Evolutionary conservation across 2,888 invertebrate species (phyloP), one percentile per base, ranked within the genome.

Genomic region (Aricia artaxerxes): DNA sequence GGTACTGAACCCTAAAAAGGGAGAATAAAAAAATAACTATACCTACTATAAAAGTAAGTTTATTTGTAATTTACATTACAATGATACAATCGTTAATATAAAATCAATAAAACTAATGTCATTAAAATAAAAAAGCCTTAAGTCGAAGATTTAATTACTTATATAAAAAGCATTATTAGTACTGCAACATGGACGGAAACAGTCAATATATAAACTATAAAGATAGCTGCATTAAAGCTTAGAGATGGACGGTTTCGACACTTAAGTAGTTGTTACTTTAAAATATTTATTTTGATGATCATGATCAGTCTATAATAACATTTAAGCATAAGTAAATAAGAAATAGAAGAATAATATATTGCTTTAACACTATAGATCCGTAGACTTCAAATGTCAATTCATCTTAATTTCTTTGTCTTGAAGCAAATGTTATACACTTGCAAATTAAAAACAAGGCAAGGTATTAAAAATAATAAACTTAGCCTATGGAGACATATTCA

Each of bases 61-160:
- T 69, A 69, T 69, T 69, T 16, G 13, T 69, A 38, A 69, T 69
- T 69, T 69, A 69, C 35, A 69, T 69, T 38, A 13, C 35, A 69
- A 5, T 69, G 11, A 69, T 35, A 35, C 64, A 69, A 69, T 69
- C 5, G 13, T 69, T 35, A 69, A 69, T 69, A 24, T 69, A 35
- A 38, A 69, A 69, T 35, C 13, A 35, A 35, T 69, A 35, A 69
- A 38, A 35, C 69, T 69, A 69, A 69, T 35, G 69, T 38, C 69
- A 38, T 35, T 69, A 69, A 35, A 24, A 35, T 31, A 61, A 64
- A 61, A 64, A 11, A 64, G 61, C 24, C 61, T 61, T 61, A 61
- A 2, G 24, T 61, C 61, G 61, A 24, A 61, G 24, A 61, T 7
- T 61, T 61, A 24, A 11, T 13, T 69, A 24, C 24, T 24, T 24